Percentiles rank a stretch among this genome's conserved stretches.
Conservation (phyloP, 2,797 vertebrate species). For the Amblyraja radiata region DNA sequence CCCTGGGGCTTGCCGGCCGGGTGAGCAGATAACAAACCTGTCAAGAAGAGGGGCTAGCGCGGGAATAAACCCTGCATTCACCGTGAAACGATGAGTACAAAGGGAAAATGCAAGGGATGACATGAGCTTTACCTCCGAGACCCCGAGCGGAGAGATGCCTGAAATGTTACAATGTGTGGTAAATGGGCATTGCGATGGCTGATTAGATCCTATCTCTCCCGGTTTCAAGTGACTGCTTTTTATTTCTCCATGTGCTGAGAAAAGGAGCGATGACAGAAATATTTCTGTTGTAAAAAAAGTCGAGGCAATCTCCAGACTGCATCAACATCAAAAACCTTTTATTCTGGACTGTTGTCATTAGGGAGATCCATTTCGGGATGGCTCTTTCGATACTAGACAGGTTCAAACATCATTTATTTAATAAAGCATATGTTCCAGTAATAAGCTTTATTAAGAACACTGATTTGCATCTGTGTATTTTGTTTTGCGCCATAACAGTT, state of each 20-base stretch:
- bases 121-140: conserved; percentile 65
- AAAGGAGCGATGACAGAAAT: conserved; percentile 64
- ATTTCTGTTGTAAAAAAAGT: conserved; percentile 47
- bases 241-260: conserved; percentile 53
- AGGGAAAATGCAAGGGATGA: conserved; percentile 62
- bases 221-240: conserved; percentile 62
- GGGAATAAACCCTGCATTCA: conserved; percentile 69
- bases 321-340: conserved; percentile 12
- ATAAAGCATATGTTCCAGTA: conserved; percentile 9
- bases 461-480: background rate
- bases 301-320: background rate
- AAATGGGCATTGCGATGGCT: conserved; percentile 61
- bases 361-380: background rate
- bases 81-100: conserved; percentile 75
- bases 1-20: conserved; percentile 70
- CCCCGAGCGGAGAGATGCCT: conserved; percentile 56
- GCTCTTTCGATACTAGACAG: background rate
- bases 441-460: conserved; percentile 11
- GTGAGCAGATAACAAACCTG: conserved; percentile 86
- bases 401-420: background rate
- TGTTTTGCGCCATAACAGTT: background rate
- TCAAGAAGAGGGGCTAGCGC: conserved; percentile 68
- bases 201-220: conserved; percentile 68
- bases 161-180: conserved; percentile 60
- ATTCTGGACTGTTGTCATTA: background rate